Conservation (phyloP, 1,140 invertebrate genomes). For the Sesamia nonagrioides region DNA sequence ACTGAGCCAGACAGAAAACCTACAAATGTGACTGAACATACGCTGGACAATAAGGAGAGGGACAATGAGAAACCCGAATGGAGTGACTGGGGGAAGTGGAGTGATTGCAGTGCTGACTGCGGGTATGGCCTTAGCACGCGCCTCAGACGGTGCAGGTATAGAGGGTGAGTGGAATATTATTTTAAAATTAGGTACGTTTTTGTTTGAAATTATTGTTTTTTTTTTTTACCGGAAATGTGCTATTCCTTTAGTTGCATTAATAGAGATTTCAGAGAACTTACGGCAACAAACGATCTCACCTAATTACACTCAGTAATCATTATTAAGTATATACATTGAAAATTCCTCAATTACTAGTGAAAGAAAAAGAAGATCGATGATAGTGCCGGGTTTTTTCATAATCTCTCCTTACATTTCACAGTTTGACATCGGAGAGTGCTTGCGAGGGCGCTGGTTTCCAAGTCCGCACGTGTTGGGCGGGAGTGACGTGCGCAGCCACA, state of each 20-base stretch:
- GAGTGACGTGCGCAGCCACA: conserved; percentile 64
- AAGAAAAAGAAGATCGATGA: neutral
- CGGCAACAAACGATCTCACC: too few relatives aligned
- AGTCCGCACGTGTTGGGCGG: conserved; percentile 76
- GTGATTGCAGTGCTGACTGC: conserved; percentile 73
- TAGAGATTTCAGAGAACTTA: too few relatives aligned
- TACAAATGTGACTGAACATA: conserved; percentile 44
- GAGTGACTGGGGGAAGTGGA: conserved; percentile 79
- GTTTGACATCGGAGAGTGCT: conserved; percentile 68
- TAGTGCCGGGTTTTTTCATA: neutral
- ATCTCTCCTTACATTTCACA: conserved; percentile 38
- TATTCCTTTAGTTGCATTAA: too few relatives aligned
- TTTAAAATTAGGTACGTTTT: too few relatives aligned
- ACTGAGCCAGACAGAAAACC: conserved; percentile 18
- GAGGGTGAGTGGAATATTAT: conserved; percentile 65
- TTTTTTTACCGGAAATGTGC: too few relatives aligned
- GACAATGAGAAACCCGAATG: conserved; percentile 63
- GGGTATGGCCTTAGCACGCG: conserved; percentile 77
- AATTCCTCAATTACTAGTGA: too few relatives aligned
- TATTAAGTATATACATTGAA: too few relatives aligned
- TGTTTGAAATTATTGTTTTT: neutral
- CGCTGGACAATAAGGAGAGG: conserved; percentile 45
- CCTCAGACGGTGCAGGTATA: conserved; percentile 67
- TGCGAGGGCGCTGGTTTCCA: conserved; percentile 80
- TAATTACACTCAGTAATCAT: too few relatives aligned